phyloP scores from a whole-genome alignment of 2,888 invertebrate species.

The Phoenoteleia sp. region DNA sequence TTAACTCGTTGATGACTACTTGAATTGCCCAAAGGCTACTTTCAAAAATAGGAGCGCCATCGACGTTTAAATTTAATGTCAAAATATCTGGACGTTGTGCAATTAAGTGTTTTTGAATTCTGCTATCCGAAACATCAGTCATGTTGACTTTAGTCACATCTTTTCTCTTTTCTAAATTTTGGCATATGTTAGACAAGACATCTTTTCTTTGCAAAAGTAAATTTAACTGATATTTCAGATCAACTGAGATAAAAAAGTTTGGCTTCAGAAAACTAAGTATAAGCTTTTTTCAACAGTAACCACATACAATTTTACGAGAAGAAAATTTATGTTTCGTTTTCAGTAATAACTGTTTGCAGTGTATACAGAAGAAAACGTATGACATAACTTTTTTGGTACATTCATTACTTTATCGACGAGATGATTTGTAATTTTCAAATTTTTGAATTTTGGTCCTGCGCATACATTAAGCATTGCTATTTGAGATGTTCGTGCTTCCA shows the following conservation, averaged over 20 bases:
- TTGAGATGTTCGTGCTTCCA: conserved; percentile 4
- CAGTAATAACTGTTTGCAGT: conserved; percentile 15
- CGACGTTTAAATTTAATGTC: too few relatives aligned
- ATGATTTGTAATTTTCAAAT: conserved; percentile 36
- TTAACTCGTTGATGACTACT: conserved; percentile 12
- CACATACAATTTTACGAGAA: conserved; percentile 5
- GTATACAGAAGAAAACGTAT: conserved; percentile 48
- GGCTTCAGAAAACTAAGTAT: not conserved
- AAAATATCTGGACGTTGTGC: too few relatives aligned
- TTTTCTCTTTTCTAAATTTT: not conserved
- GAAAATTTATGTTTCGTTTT: conserved; percentile 22
- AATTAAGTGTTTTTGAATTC: not conserved
- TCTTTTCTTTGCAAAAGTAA: conserved; percentile 8
- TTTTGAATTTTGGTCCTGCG: conserved; percentile 27
- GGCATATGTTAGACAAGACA: not conserved
- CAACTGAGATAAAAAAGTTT: conserved; percentile 21
- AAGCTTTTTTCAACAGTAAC: conserved; percentile 3
- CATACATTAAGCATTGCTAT: conserved; percentile 35
- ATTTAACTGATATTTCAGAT: conserved; percentile 15
- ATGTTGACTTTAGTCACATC: not conserved
- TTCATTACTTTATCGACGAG: conserved; percentile 22
- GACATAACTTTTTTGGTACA: conserved; percentile 26
- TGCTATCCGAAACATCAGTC: conserved; percentile 19
- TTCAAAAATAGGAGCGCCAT: too few relatives aligned
- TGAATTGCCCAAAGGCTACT: too few relatives aligned